These are phyloP conservation scores for Fregetta grallaria DNA, from an alignment of 2,113 vertebrate genomes.

Conservation along the genomic window DNA sequence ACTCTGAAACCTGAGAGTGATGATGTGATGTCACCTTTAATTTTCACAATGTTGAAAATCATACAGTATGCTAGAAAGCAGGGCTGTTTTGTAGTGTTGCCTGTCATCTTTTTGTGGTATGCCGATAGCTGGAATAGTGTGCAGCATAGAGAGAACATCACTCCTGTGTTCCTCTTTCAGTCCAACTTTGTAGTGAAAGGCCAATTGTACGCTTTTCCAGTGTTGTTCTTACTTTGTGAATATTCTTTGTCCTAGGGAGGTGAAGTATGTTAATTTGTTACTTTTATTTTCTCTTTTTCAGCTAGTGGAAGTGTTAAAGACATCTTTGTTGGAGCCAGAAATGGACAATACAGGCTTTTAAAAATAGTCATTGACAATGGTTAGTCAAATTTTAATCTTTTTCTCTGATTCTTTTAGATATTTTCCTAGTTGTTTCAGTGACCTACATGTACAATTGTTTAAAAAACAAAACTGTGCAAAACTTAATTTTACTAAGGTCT, in stretches of 20 bases:
- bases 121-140: background rate
- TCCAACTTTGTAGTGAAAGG: background rate
- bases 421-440: background rate
- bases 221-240: background rate
- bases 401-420: background rate
- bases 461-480: background rate
- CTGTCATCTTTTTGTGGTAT: background rate
- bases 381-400: slow-evolving; percentile 71
- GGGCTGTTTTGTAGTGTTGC: background rate
- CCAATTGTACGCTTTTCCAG: background rate
- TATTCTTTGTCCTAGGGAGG: background rate
- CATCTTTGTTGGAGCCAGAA: slow-evolving; percentile 87
- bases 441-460: background rate
- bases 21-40: background rate
- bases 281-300: slow-evolving; percentile 65
- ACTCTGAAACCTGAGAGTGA: slow-evolving; percentile 9
- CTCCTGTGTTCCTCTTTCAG: background rate
- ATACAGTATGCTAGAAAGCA: background rate
- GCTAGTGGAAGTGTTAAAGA: slow-evolving; percentile 89
- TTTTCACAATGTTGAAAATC: slow-evolving; percentile 18
- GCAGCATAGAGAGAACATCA: background rate
- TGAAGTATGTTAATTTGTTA: slow-evolving; percentile 17
- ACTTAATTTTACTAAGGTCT: background rate
- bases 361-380: slow-evolving; percentile 93
- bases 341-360: slow-evolving; percentile 89